Evolutionary conservation across 2,113 vertebrate genomes (phyloP).

Genomic region (Zootoca vivipara): DNA sequence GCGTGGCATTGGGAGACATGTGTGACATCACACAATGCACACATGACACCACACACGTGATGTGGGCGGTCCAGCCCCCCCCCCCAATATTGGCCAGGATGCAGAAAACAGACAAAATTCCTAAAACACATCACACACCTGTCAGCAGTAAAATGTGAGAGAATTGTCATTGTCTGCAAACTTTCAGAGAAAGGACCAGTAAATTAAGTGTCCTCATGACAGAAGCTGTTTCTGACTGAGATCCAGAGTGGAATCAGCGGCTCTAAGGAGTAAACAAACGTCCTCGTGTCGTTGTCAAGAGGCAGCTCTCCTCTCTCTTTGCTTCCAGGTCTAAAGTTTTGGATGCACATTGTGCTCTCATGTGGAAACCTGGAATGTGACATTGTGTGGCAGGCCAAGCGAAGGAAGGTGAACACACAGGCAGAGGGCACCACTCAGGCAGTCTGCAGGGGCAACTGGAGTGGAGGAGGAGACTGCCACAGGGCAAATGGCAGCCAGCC

Average conservation of each 20-base stretch:
- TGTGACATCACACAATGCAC: no score
- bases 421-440: conserved; percentile 1
- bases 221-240: no score
- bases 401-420: conserved; percentile 46
- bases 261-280: conserved; percentile 57
- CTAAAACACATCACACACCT: not conserved
- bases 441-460: not conserved
- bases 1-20: no score
- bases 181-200: conserved; percentile 31
- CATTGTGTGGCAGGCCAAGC: conserved; percentile 53
- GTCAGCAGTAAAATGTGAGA: not conserved
- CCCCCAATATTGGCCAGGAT: not conserved
- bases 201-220: no score
- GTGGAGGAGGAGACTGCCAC: not conserved
- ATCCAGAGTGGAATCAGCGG: conserved; percentile 44
- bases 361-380: conserved; percentile 59
- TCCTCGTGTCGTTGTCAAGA: conserved; percentile 42
- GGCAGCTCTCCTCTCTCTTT: conserved; percentile 57
- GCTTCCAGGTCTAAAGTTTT: conserved; percentile 65
- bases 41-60: no score
- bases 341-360: conserved; percentile 68
- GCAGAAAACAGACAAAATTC: not conserved
- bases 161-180: conserved; percentile 25
- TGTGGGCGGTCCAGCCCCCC: no score
- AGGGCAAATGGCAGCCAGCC: not conserved